These are phyloP conservation scores for Drosophila hydei DNA, from an alignment of 1,140 invertebrate genomes.

Conservation along the genomic window DNA sequence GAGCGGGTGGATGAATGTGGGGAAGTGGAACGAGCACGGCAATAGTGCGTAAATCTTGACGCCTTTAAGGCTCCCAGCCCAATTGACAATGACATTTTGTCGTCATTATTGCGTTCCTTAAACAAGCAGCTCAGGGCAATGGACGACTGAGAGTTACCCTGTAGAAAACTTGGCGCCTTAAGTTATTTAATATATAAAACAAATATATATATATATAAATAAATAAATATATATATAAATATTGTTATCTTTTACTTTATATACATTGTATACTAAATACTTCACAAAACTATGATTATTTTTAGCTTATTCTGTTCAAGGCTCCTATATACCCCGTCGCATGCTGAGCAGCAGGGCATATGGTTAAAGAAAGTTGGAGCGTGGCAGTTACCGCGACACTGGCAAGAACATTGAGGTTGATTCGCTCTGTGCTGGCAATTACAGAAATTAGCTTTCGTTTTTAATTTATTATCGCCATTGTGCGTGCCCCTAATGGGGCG, in stretches of 20 bases:
- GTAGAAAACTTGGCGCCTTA: too few species aligned
- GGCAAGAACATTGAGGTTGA: slow-evolving; percentile 32
- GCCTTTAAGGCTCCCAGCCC: slow-evolving; percentile 69
- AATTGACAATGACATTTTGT: slow-evolving; percentile 80
- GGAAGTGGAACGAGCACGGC: slow-evolving; percentile 3
- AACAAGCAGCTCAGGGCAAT: not conserved
- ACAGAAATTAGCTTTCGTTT: slow-evolving; percentile 82
- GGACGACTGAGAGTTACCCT: slow-evolving; percentile 7
- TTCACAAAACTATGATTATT: too few species aligned
- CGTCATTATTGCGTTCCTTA: slow-evolving; percentile 57
- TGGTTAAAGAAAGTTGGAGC: not conserved
- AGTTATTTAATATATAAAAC: too few species aligned
- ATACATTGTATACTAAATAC: too few species aligned
- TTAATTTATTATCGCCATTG: slow-evolving; percentile 81
- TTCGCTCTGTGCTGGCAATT: slow-evolving; percentile 68
- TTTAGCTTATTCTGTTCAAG: too few species aligned
- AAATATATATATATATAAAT: too few species aligned
- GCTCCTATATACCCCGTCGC: not conserved
- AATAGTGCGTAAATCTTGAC: slow-evolving; percentile 79
- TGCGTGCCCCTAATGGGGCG: slow-evolving; percentile 77
- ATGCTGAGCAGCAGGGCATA: slow-evolving; percentile 9
- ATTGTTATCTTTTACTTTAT: too few species aligned
- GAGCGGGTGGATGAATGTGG: not conserved
- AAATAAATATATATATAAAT: too few species aligned
- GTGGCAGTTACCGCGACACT: slow-evolving; percentile 19